A percentile compares a stretch with the other conserved stretches of the same genome.
phyloP scores from a whole-genome alignment of 2,888 invertebrate species.

The Theodoxus fluviatilis region DNA sequence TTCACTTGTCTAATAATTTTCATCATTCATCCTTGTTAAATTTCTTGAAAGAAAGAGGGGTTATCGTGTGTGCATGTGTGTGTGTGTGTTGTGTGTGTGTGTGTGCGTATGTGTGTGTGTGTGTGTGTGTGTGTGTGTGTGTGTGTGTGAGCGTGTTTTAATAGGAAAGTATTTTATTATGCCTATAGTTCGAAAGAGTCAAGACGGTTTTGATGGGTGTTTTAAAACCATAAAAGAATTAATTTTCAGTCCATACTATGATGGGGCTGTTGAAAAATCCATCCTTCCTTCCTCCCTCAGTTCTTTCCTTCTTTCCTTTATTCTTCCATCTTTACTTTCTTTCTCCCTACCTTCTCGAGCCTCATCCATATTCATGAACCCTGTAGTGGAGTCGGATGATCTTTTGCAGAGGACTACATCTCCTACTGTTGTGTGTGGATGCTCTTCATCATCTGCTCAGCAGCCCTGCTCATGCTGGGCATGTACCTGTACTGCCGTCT shows the following conservation, averaged over 20 bases:
- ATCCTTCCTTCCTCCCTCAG: no score
- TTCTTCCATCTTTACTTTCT: no score
- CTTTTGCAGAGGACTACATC: conserved; percentile 49
- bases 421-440: conserved; percentile 43
- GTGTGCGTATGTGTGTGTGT: conserved; percentile 4
- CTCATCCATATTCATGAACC: no score
- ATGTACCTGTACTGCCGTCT: conserved; percentile 50
- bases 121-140: neutral
- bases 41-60: neutral
- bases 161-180: neutral
- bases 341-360: no score
- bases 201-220: no score
- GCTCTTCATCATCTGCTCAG: conserved; percentile 41
- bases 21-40: neutral
- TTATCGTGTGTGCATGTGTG: neutral
- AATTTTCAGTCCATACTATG: no score
- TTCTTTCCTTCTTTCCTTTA: no score
- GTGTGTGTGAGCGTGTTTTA: neutral
- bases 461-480: conserved; percentile 44
- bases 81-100: conserved; percentile 3
- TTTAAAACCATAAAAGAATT: no score
- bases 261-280: no score
- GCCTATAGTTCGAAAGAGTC: no score
- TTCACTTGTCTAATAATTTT: no score
- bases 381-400: no score